Evolutionary conservation across 2,113 vertebrate species (phyloP), one percentile per base, ranked within the genome.

Genomic region (Agelaius phoeniceus): DNA sequence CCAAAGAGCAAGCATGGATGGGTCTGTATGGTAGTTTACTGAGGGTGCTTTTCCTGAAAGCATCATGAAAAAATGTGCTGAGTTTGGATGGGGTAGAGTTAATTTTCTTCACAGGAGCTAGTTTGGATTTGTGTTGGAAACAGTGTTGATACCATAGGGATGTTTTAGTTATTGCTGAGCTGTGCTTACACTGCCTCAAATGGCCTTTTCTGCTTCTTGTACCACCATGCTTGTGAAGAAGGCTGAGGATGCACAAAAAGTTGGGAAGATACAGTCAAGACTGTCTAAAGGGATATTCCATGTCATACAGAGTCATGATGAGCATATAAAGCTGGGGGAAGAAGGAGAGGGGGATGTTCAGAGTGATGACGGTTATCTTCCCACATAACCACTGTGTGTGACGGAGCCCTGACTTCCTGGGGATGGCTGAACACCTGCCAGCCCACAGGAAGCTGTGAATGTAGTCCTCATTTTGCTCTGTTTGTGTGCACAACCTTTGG

Each of bases 291-390:
- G 22, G 19, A 35, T 43, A 69, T 28, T 37, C 49, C 27, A 21
- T 20, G 28, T 7, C 22, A 35, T 35, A 49, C 0, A 0, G 18
- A 0, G 0, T 27, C 49, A 71, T 11, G 26, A n/a, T 28, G 26
- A 77, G 41, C 31, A 43, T 11, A 43, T 9, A 69, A 23, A 63
- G 35, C 17, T 24, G 22, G 8, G 22, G 10, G 4, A 83, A 83
- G 23, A 6, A 41, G 62, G n/a, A 48, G 68, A 26, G 26, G 22
- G 15, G 31, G 17, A 33, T 19, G 5, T 49, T 57, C 35, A 35
- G 41, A 71, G 49, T 71, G 18, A 63, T 0, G 0, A 27, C 0
- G 0, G 20, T 16, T 71, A 31, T 33, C 41, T 43, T 69, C 41
- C 63, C 21, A 43, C 23, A 15, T 19, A 62, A 69, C 12, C 28